A percentile compares a stretch with the other conserved stretches of the same genome.
Conservation (phyloP, 1,140 invertebrate genomes). For the Caenorhabditis latens region DNA sequence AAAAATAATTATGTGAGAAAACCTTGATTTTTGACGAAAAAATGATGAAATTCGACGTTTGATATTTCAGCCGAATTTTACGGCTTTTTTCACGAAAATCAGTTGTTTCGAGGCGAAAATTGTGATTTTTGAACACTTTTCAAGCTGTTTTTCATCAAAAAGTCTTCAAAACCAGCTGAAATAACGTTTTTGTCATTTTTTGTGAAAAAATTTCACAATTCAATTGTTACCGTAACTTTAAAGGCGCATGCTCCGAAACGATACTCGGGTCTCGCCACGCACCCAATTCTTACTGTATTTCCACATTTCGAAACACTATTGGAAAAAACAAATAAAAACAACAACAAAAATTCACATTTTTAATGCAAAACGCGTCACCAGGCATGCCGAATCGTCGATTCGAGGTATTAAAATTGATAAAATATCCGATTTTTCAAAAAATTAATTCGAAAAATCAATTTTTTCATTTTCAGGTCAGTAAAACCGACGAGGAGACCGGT, state of each 20-base stretch:
- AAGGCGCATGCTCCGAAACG: not conserved
- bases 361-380: not conserved
- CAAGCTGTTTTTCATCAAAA: no score
- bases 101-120: no score
- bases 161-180: no score
- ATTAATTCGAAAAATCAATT: slow-evolving; percentile 2
- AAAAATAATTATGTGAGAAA: no score
- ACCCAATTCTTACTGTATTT: no score
- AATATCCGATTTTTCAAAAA: no score
- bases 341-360: not conserved
- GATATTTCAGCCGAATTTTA: no score
- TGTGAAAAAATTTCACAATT: not conserved
- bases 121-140: no score
- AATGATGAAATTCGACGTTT: no score
- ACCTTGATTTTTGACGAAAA: no score
- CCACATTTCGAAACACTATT: not conserved
- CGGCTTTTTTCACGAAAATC: no score
- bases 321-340: slow-evolving; percentile 3
- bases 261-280: no score
- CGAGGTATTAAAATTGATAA: not conserved
- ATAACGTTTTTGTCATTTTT: not conserved
- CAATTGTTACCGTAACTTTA: not conserved
- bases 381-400: not conserved
- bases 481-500: slow-evolving; percentile 28
- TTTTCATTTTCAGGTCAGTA: slow-evolving; percentile 25